Conservation (phyloP, 2,113 vertebrate genomes). For the Procavia capensis region DNA sequence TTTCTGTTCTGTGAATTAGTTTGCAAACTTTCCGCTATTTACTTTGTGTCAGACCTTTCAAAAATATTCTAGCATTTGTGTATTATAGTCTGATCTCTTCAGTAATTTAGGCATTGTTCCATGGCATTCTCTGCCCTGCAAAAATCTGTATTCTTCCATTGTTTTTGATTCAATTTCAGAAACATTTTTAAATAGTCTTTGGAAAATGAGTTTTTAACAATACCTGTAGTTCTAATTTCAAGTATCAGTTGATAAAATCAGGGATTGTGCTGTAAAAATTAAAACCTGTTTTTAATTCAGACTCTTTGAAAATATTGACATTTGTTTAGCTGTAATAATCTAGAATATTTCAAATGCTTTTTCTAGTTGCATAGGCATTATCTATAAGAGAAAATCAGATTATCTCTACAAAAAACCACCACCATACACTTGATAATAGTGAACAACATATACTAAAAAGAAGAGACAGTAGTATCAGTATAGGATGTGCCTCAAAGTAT, state of each 20-base stretch:
- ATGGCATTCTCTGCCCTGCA: neutral
- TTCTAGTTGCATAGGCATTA: neutral
- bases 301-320: conserved; percentile 26
- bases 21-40: neutral
- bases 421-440: neutral
- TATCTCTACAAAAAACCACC: neutral
- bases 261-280: neutral
- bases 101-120: neutral
- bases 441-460: neutral
- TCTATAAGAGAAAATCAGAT: neutral
- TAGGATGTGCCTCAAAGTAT: neutral
- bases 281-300: conserved; percentile 10
- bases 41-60: conserved; percentile 10
- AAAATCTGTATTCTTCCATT: neutral
- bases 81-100: neutral
- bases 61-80: neutral
- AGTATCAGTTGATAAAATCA: conserved; percentile 1
- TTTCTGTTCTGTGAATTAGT: neutral
- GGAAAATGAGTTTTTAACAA: neutral
- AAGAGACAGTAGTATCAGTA: neutral
- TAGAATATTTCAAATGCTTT: conserved; percentile 29
- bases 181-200: neutral
- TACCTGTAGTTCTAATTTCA: conserved; percentile 33
- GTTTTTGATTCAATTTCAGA: conserved; percentile 39
- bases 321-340: neutral